Percentiles rank a stretch among this genome's conserved stretches.
Evolutionary conservation across 92 coral and sea anemone species (phyloP).

Genomic region (Epizoanthus fatuus): DNA sequence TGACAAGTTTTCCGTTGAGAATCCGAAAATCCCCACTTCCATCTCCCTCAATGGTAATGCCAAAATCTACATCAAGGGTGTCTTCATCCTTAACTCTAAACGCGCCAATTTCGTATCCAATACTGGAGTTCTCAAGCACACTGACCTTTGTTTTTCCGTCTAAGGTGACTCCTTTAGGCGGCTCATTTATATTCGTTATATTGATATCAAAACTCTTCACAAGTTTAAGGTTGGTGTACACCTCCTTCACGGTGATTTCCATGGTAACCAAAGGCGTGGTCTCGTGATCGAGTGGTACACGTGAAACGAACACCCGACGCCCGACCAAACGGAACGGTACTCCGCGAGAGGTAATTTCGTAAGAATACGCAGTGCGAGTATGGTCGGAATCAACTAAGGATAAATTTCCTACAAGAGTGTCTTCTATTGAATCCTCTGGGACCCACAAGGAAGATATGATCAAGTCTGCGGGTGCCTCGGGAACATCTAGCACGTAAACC

Average conservation of each 20-base stretch:
- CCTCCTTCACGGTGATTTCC: slow-evolving; percentile 70
- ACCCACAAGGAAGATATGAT: slow-evolving; percentile 55
- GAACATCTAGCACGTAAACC: slow-evolving; percentile 74
- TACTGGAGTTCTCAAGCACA: slow-evolving; percentile 47
- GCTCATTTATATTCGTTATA: slow-evolving; percentile 71
- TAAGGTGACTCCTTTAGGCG: slow-evolving; percentile 70
- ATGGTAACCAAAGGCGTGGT: slow-evolving; percentile 75
- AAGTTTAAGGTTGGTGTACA: slow-evolving; percentile 58
- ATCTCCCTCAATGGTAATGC: slow-evolving; percentile 50
- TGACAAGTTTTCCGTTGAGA: slow-evolving; percentile 51
- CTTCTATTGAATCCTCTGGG: slow-evolving; percentile 62
- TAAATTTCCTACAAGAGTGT: slow-evolving; percentile 52
- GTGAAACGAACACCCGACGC: slow-evolving; percentile 69
- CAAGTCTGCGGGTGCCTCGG: slow-evolving; percentile 74
- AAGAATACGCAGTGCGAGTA: slow-evolving; percentile 66
- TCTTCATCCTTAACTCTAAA: slow-evolving; percentile 77
- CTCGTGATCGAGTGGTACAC: slow-evolving; percentile 79
- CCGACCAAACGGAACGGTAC: slow-evolving; percentile 76
- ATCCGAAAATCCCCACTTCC: slow-evolving; percentile 59
- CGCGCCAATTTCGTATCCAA: slow-evolving; percentile 56
- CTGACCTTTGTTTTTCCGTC: slow-evolving; percentile 64
- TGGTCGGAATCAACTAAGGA: slow-evolving; percentile 72
- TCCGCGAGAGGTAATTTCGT: slow-evolving; percentile 74
- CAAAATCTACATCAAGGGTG: slow-evolving; percentile 51
- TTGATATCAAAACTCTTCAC: slow-evolving; percentile 65